Evolutionary conservation across 2,797 vertebrate genomes (phyloP).

Genomic region (Brotula barbata): DNA sequence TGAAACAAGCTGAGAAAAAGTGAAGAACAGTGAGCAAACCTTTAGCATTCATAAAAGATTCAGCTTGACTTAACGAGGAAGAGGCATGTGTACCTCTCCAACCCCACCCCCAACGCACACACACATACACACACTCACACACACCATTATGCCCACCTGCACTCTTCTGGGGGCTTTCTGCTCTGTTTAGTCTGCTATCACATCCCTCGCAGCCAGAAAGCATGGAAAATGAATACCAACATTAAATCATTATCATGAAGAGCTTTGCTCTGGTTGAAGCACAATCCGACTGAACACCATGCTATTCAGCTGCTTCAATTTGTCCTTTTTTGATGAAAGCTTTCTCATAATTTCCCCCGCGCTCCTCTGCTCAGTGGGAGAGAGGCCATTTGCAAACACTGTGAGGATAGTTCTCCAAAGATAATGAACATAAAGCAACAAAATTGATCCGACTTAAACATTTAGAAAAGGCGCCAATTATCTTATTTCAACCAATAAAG

Average conservation of each 20-base stretch:
- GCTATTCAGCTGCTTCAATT: conserved; percentile 28
- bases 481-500: not conserved
- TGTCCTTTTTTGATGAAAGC: conserved; percentile 20
- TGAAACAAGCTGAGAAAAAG: conserved; percentile 19
- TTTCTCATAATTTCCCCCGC: conserved; percentile 24
- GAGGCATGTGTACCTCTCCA: not conserved
- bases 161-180: conserved; percentile 42
- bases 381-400: conserved; percentile 14
- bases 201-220: conserved; percentile 6
- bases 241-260: conserved; percentile 25
- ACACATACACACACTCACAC: conserved; percentile 1
- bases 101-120: not conserved
- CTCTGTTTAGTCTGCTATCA: conserved; percentile 34
- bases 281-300: conserved; percentile 8
- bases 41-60: conserved; percentile 45
- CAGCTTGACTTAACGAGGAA: conserved; percentile 32
- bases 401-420: conserved; percentile 17
- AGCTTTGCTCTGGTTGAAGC: conserved; percentile 18
- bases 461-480: conserved; percentile 8
- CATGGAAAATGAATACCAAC: conserved; percentile 24
- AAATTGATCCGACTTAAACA: conserved; percentile 6
- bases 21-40: conserved; percentile 2
- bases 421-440: conserved; percentile 10
- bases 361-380: conserved; percentile 20
- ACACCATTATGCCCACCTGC: conserved; percentile 12